Evolutionary conservation across 2,888 invertebrate genomes (phyloP).

Genomic region (Lasioglossum zephyrum): DNA sequence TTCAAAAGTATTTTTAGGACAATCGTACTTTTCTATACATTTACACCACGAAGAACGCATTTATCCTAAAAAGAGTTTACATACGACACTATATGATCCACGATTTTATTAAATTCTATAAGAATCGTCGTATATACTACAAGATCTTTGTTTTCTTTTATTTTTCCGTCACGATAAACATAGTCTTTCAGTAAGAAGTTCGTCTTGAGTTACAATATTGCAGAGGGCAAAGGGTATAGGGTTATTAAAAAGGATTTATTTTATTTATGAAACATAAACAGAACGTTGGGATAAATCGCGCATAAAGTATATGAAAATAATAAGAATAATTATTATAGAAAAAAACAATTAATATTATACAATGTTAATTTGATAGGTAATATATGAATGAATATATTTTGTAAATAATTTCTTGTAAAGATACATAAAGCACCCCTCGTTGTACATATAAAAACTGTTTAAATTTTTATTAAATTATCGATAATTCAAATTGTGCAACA

Average conservation of each 20-base stretch:
- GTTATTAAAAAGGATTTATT: constrained; percentile 79
- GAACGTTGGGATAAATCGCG: constrained; percentile 75
- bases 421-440: constrained; percentile 77
- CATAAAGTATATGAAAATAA: constrained; percentile 76
- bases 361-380: constrained; percentile 83
- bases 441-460: constrained; percentile 81
- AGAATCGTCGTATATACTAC: constrained; percentile 9
- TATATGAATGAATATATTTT: constrained; percentile 84
- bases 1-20: constrained; percentile 40
- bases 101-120: constrained; percentile 38
- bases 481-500: constrained; percentile 77
- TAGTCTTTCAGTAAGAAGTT: constrained; percentile 75
- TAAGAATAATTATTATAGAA: constrained; percentile 73
- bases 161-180: constrained; percentile 59
- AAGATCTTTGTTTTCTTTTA: constrained; percentile 35
- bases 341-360: constrained; percentile 68
- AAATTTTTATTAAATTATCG: constrained; percentile 82
- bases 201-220: constrained; percentile 70
- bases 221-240: constrained; percentile 73
- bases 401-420: constrained; percentile 84
- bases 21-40: constrained; percentile 59
- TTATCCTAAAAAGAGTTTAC: constrained; percentile 30
- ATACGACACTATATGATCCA: neutral
- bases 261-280: constrained; percentile 77
- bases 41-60: constrained; percentile 35